Base-by-base conservation (phyloP, 2,888 invertebrate genomes). In the Lasius platythorax region DNA sequence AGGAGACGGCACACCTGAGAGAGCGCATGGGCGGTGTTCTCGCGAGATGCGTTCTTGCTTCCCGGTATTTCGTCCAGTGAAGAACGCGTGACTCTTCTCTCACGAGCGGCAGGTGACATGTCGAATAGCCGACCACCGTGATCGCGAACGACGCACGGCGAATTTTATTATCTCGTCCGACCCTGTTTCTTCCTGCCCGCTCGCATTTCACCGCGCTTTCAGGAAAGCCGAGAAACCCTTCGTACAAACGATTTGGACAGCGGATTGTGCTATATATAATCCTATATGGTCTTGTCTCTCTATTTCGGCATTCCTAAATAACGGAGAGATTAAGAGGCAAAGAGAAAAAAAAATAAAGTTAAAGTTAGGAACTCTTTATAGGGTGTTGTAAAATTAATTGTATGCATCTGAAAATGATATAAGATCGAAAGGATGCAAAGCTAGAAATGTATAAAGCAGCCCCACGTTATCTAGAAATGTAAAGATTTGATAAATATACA, bases 21-120 rank as follows among this genome's bases (percentile, higher is more conserved):
- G 37, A 74, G 67, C 64, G 63, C 18, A 91, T 91, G 91, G 91
- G 92, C 92, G 92, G 88, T 87, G 86, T 89, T 87, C 88, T 86
- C 64, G 75, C 67, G 58, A 46, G 46, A 46, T 4, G 18, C 18
- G 18, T 18, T 50, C 50, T 93, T 91, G 89, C 91, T 93, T 93
- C 93, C 73, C 83, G 84, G 92, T 93, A 93, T 92, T 91, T 89
- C 82, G 81, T 86, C 87, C 85, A 78, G 73, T 64, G 82, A 72
- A 72, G 53, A 76, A 61, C 63, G 15, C 18, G 79, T 76, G 76
- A 74, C 53, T 30, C 46, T 74, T 75, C 73, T 86, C 82, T 82
- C 75, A 61, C 40, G 74, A 40, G 75, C 66, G 61, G 87, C 90
- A 85, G 87, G 90, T 88, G 89, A 91, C 89, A 89, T 85, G 33